Conservation (phyloP, 2,113 vertebrate species). For the Gasterosteus nipponicus region DNA sequence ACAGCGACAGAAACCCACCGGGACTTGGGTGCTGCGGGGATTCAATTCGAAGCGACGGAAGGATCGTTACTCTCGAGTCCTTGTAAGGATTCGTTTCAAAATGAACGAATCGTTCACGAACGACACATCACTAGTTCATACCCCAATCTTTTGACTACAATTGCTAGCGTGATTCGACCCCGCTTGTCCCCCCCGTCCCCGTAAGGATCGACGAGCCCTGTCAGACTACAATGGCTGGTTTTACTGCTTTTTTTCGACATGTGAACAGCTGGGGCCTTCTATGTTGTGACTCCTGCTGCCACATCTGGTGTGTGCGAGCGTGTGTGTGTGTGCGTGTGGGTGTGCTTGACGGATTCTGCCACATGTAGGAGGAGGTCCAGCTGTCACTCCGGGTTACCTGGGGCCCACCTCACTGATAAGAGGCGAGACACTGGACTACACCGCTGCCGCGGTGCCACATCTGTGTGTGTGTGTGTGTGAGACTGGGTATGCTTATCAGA, state of each 20-base stretch:
- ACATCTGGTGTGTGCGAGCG: conserved; percentile 60
- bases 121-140: conserved; percentile 15
- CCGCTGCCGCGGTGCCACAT: conserved; percentile 12
- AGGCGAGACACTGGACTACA: conserved; percentile 36
- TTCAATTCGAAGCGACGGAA: no score
- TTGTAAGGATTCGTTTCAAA: no score
- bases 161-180: conserved; percentile 67
- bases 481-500: conserved; percentile 10
- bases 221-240: conserved; percentile 37
- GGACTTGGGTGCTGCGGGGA: no score
- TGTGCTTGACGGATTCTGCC: conserved; percentile 45
- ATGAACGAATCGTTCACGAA: no score
- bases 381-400: conserved; percentile 76
- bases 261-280: conserved; percentile 66
- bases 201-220: conserved; percentile 46
- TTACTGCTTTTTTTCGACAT: conserved; percentile 28
- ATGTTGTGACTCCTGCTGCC: conserved; percentile 64
- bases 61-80: no score
- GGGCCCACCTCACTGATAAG: conserved; percentile 59
- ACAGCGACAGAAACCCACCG: no score
- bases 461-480: conserved; percentile 19
- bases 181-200: conserved; percentile 35
- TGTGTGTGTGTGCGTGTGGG: conserved; percentile 22
- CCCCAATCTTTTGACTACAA: conserved; percentile 25
- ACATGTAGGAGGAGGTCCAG: conserved; percentile 69